Evolutionary conservation across 2,797 vertebrate genomes (phyloP), one percentile per base, ranked within the genome.

Genomic region (Adrianichthys oophorus): DNA sequence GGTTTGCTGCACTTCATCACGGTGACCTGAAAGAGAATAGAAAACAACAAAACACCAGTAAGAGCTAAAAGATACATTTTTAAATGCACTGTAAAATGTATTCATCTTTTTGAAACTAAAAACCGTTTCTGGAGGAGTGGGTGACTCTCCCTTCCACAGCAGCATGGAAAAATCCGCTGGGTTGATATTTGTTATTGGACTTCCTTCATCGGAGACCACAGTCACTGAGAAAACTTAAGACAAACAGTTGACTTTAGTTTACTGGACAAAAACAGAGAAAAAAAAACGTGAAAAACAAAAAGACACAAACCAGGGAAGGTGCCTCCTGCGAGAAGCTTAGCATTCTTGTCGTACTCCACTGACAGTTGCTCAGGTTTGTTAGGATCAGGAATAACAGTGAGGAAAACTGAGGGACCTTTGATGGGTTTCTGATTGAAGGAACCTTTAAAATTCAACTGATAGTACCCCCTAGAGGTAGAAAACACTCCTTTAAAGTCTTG

Each of bases 121-220:
- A 2, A 96, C 95, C 32, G 74, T 74, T 43, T 42, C 0, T 49
- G 91, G 79, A 19, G 80, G 82, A 12, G 47, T 70, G 13, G 47
- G 64, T 5, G 52, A 63, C 2, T 26, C 74, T 2, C 78, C 86
- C 72, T 87, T 90, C 95, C 94, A 96, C 69, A 95, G 83, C 50
- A 88, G 89, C 97, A 98, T 98, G 54, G 89, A 90, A 50, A 92
- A 85, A 26, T 78, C 86, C 49, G 83, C 82, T 18, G 94, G 90
- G 57, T 85, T 94, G 56, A 95, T 90, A 52, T 87, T 92, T 62
- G 82, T 93, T 52, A 98, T 93, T 18, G 91, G 84, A 43, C 67
- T 90, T 12, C 90, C 93, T 61, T 93, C 94, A 73, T 98, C 97
- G 52, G 96, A 95, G 76, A 95, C 68, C 68, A 96, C 91, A 21